Evolutionary conservation across 2,888 invertebrate species (phyloP).

Genomic region (Drosophila austrosaltans): DNA sequence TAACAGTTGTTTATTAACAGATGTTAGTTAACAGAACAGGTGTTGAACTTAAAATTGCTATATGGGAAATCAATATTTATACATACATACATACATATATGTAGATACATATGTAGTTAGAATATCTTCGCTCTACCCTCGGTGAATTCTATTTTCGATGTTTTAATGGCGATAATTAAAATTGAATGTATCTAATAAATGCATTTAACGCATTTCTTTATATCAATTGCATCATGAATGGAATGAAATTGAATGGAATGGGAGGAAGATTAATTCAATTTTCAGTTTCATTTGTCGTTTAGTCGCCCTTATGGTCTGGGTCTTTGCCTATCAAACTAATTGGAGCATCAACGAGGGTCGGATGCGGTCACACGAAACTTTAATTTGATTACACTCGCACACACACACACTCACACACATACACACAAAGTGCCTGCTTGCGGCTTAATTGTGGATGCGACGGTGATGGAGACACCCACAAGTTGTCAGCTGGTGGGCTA

Average conservation of each 20-base stretch:
- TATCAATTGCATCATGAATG: constrained; percentile 33
- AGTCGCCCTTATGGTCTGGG: constrained; percentile 22
- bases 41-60: no score
- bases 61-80: background rate
- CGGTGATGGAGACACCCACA: constrained; percentile 32
- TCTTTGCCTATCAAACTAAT: constrained; percentile 47
- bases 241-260: background rate
- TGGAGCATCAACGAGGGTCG: constrained; percentile 48
- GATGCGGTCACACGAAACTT: constrained; percentile 48
- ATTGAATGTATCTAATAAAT: constrained; percentile 46
- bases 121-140: background rate
- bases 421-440: constrained; percentile 32
- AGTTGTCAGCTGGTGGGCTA: constrained; percentile 43
- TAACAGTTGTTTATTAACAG: background rate
- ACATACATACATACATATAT: no score
- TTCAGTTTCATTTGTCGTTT: constrained; percentile 40
- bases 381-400: constrained; percentile 59
- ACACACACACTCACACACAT: background rate
- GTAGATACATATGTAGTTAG: background rate
- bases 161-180: constrained; percentile 31
- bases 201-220: constrained; percentile 38
- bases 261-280: constrained; percentile 50
- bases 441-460: constrained; percentile 22
- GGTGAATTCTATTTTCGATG: constrained; percentile 3
- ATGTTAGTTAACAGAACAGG: background rate